Percentiles rank a stretch among this genome's conserved stretches.
Evolutionary conservation across 2,113 vertebrate genomes (phyloP).

Genomic region (Lonchura striata): DNA sequence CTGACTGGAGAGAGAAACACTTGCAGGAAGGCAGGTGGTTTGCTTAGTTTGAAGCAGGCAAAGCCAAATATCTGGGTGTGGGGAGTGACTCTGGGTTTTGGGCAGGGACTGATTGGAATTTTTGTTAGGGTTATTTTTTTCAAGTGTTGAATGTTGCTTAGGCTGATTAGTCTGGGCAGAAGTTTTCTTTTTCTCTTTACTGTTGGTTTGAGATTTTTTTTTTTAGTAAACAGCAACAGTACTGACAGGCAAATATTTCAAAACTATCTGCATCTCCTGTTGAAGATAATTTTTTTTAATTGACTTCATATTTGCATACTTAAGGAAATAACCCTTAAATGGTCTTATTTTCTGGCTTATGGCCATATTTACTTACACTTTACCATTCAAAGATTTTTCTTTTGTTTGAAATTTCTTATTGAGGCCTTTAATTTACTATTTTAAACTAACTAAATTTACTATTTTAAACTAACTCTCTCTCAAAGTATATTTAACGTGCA

Average conservation of each 20-base stretch:
- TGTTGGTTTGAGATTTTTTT: background rate
- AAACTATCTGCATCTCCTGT: background rate
- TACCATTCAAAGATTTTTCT: constrained; percentile 1
- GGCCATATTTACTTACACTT: background rate
- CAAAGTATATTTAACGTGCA: constrained; percentile 46
- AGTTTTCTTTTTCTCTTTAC: background rate
- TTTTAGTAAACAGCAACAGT: background rate
- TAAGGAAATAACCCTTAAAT: background rate
- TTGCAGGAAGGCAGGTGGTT: background rate
- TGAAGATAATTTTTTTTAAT: background rate
- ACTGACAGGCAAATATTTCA: background rate
- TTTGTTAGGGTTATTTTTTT: background rate
- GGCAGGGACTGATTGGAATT: background rate
- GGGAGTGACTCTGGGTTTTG: background rate
- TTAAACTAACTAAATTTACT: constrained; percentile 44
- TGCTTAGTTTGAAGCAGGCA: background rate
- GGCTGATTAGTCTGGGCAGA: background rate
- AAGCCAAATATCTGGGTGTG: background rate
- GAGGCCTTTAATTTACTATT: constrained; percentile 41
- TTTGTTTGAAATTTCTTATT: constrained; percentile 46
- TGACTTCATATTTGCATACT: background rate
- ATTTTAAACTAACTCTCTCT: constrained; percentile 35
- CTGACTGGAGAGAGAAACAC: background rate
- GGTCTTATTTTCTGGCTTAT: background rate
- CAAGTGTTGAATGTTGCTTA: background rate